Percentiles rank a stretch among this genome's conserved stretches.
These are phyloP conservation scores for Rhopalosiphum padi DNA, from an alignment of 1,140 invertebrate species.

Conservation along the genomic window DNA sequence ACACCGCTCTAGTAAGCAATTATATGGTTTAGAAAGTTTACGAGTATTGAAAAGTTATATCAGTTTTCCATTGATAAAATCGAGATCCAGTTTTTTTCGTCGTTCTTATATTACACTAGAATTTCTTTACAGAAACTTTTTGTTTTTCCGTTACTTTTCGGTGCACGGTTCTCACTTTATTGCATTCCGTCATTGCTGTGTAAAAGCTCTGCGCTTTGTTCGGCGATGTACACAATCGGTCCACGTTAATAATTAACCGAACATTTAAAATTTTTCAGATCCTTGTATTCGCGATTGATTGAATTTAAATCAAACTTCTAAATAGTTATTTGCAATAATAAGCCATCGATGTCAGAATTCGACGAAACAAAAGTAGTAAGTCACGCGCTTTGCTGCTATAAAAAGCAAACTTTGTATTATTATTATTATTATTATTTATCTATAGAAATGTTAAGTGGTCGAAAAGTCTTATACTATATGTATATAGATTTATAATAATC, in stretches of 20 bases:
- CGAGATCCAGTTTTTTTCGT: not conserved
- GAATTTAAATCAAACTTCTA: conserved; percentile 3
- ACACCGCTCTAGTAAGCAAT: not conserved
- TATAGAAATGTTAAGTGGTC: not conserved
- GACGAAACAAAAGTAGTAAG: not conserved
- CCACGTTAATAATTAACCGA: not conserved
- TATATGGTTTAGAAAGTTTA: not conserved
- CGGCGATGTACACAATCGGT: not conserved
- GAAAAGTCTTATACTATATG: not conserved
- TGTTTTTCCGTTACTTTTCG: not conserved
- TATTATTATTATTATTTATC: conserved; percentile 44
- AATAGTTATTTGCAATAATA: not conserved
- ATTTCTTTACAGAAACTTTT: conserved; percentile 3
- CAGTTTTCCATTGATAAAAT: not conserved
- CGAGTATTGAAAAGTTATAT: not conserved
- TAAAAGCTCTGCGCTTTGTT: not conserved
- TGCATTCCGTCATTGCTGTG: not conserved
- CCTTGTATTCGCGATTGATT: not conserved
- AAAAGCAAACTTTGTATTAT: not conserved
- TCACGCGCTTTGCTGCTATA: not conserved
- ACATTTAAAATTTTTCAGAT: not conserved
- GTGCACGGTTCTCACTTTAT: not conserved
- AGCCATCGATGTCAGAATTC: not conserved
- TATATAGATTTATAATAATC: conserved; percentile 32
- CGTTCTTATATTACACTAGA: not conserved